Base-by-base conservation (phyloP, 2,888 invertebrate genomes). In the Limenitis camilla region DNA sequence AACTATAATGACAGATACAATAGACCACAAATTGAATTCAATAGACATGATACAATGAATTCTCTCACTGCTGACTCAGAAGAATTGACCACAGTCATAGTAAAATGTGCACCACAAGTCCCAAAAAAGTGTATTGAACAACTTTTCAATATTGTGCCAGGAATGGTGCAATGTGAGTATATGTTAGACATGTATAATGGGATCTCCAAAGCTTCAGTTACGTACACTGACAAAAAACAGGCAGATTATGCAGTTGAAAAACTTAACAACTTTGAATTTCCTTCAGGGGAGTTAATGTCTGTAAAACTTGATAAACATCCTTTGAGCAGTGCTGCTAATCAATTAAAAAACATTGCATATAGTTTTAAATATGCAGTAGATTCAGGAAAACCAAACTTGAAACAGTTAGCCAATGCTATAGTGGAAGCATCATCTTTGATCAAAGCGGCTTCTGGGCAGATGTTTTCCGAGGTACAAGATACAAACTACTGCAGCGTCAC, bases 211-310 rank as follows among this genome's bases (percentile, higher is more conserved):
- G 80, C 79, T 8, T 49, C 67, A 1, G 67, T 87, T 8, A 76
- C 78, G n/a, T 88, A 85, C 69, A 68, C 74, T 6, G 74, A 71
- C 55, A 72, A 77, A 49, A 74, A 71, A 55, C 72, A 77, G 29
- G 88, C 87, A 11, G 70, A 74, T 0, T 92, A 93, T 81, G 95
- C 94, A 40, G 90, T 92, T 63, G 95, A 96, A 65, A 95, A 94
- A 76, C 87, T 97, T 49, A 93, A 97, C 74, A 94, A 95, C 6
- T 94, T 96, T 76, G 97, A 97, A 78, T 98, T 96, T 82, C 97
- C 97, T 0, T 94, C 95, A 19, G 96, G 97, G 33, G 93, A 94
- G 71, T 88, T 94, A 46, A 84, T 97, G 65, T 92, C 93, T 56
- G 93, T 95, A 0, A 92, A 91, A 71, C 91, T 92, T 10, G 91